Conservation (phyloP, 2,888 invertebrate genomes). For the Tortrix viridana region DNA sequence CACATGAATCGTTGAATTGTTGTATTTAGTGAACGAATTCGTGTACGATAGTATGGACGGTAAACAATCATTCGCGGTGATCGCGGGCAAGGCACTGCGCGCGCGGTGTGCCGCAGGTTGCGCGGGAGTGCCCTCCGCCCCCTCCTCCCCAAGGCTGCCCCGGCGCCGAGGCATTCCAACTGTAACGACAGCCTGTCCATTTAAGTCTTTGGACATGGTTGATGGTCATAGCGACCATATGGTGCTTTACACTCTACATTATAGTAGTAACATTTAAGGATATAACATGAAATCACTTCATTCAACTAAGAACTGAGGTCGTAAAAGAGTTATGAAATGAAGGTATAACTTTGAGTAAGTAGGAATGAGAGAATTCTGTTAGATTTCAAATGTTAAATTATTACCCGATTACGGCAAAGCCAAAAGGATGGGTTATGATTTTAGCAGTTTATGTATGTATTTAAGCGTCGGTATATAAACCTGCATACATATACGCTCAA, state of each 20-base stretch:
- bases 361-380: too few species aligned
- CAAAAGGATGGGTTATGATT: too few species aligned
- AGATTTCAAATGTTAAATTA: too few species aligned
- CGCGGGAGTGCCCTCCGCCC: conserved; percentile 55
- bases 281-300: conserved; percentile 52
- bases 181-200: conserved; percentile 82
- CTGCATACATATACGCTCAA: too few species aligned
- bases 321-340: too few species aligned
- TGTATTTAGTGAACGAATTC: conserved; percentile 40
- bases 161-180: conserved; percentile 72
- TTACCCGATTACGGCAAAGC: too few species aligned
- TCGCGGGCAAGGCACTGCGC: conserved; percentile 69
- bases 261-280: conserved; percentile 61
- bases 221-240: conserved; percentile 78
- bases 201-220: conserved; percentile 82
- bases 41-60: conserved; percentile 44
- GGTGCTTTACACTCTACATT: conserved; percentile 69
- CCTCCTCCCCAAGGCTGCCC: conserved; percentile 59
- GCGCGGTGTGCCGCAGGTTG: conserved; percentile 67
- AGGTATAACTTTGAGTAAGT: too few species aligned
- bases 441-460: too few species aligned
- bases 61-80: conserved; percentile 58
- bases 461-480: too few species aligned
- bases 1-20: conserved; percentile 55
- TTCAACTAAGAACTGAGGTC: too few species aligned